Evolutionary conservation across 2,888 invertebrate genomes (phyloP).

Genomic region (Polymixis flavicincta): DNA sequence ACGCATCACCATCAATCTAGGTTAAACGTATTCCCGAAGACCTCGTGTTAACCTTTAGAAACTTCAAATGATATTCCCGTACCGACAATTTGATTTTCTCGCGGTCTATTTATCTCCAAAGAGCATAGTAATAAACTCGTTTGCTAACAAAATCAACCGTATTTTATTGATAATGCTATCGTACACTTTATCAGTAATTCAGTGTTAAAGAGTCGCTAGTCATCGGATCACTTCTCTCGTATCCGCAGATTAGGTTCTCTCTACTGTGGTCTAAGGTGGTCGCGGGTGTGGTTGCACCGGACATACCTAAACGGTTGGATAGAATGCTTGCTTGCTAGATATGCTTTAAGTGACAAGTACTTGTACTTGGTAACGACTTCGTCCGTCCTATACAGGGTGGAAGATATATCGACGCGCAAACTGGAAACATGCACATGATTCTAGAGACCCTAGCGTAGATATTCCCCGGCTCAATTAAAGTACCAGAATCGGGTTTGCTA

Average conservation of each 20-base stretch:
- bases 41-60: constrained; percentile 6
- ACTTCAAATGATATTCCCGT: constrained; percentile 11
- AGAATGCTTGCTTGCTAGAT: too few relatives aligned
- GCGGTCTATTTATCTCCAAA: constrained; percentile 14
- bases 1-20: constrained; percentile 8
- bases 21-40: constrained; percentile 27
- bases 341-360: not conserved
- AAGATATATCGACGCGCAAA: too few relatives aligned
- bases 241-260: not conserved
- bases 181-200: not conserved
- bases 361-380: not conserved
- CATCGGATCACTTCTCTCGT: not conserved
- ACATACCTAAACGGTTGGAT: not conserved
- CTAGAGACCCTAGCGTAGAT: too few relatives aligned
- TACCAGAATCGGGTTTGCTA: constrained; percentile 97
- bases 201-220: not conserved
- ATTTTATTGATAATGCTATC: not conserved
- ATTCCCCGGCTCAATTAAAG: constrained; percentile 98
- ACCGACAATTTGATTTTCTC: constrained; percentile 7
- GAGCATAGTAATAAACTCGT: not conserved
- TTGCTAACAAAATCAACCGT: constrained; percentile 6
- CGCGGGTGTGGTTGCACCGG: too few relatives aligned
- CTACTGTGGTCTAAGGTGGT: too few relatives aligned
- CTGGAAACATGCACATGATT: too few relatives aligned
- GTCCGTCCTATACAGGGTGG: too few relatives aligned